Conservation (phyloP, 2,797 vertebrate species). For the Xerus rutilus region DNA sequence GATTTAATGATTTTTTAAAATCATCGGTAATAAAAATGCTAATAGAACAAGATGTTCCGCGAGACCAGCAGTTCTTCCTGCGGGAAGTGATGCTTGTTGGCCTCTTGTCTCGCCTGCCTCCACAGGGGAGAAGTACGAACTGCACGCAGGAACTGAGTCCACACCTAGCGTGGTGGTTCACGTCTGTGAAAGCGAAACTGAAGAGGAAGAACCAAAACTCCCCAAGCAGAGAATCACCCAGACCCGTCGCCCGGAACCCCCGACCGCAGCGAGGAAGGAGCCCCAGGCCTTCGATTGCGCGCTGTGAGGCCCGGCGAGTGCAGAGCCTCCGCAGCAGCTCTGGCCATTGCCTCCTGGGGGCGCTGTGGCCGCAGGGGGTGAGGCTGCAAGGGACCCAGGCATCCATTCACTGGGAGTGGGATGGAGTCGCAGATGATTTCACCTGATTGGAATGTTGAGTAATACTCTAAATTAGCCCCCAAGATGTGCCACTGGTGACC, state of each 20-base stretch:
- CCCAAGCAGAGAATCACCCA: conserved; percentile 96
- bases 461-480: conserved; percentile 78
- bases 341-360: not conserved
- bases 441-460: conserved; percentile 77
- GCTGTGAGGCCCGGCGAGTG: conserved; percentile 70
- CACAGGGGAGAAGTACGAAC: conserved; percentile 97
- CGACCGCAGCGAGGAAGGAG: conserved; percentile 90
- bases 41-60: not conserved
- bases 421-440: conserved; percentile 56
- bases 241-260: conserved; percentile 94
- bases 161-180: conserved; percentile 99
- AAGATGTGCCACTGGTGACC: conserved; percentile 82
- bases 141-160: conserved; percentile 97
- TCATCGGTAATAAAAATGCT: not conserved
- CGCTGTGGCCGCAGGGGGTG: not conserved
- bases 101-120: not conserved
- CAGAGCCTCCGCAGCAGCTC: not conserved
- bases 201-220: conserved; percentile 90
- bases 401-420: not conserved
- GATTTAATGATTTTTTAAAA: not conserved
- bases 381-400: not conserved
- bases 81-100: not conserved
- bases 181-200: conserved; percentile 97
- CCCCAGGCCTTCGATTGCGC: conserved; percentile 83
- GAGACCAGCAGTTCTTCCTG: not conserved